A percentile compares a stretch with the other conserved stretches of the same genome.
These are phyloP conservation scores for Sycobia sp. DNA, from an alignment of 1,140 invertebrate species.

Conservation along the genomic window DNA sequence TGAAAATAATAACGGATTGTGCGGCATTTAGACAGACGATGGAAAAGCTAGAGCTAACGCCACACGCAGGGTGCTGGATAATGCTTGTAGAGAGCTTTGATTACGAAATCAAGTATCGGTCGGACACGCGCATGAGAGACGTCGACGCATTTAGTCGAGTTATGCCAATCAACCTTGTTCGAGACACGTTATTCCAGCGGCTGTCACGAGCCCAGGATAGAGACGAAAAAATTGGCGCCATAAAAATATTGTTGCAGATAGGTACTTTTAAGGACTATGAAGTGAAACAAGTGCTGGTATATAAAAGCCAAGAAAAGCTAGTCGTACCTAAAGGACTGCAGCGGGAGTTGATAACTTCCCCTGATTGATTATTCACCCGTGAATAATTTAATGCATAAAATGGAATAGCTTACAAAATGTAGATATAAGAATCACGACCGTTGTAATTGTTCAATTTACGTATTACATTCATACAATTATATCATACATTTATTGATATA, in stretches of 20 bases:
- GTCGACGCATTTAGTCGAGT: neutral
- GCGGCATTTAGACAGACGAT: neutral
- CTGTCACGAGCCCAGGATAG: neutral
- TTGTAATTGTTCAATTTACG: too few species aligned
- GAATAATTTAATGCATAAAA: neutral
- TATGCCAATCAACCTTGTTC: neutral
- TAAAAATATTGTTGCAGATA: too few species aligned
- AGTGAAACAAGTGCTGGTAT: neutral
- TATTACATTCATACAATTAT: too few species aligned
- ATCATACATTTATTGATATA: too few species aligned
- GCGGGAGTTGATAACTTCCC: neutral
- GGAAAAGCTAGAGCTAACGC: neutral
- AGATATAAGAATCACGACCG: too few species aligned
- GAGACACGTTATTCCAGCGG: neutral
- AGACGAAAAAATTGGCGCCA: neutral
- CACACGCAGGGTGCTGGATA: neutral
- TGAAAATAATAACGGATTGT: neutral
- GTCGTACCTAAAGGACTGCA: neutral
- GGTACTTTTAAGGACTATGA: too few species aligned
- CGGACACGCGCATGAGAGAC: neutral
- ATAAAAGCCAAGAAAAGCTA: neutral
- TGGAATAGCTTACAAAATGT: too few species aligned
- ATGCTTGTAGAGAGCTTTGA: neutral
- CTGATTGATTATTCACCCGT: neutral
- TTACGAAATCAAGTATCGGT: neutral